Base-by-base conservation (phyloP, 2,113 vertebrate species). In the Alectura lathami region DNA sequence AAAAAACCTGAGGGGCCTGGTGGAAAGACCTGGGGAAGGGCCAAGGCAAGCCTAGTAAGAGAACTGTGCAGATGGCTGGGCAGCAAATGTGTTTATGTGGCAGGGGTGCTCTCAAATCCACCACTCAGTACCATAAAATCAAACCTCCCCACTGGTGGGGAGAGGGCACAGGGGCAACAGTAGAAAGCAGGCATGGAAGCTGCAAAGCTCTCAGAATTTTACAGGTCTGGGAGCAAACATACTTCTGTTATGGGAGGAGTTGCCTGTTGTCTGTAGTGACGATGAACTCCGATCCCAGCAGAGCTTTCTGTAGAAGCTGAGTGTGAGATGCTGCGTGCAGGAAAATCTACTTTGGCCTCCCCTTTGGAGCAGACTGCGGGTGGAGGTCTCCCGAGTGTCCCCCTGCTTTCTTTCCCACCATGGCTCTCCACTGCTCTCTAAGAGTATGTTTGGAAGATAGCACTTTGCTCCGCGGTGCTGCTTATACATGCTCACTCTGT, bases 401-500 rank as follows among this genome's bases (percentile, higher is more conserved):
- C 66, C 40, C 48, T 72, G 48, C 62, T 83, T 60, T 14, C 27
- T 74, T 74, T 81, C 66, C 59, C 51, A 53, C 56, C 69, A 3
- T 0, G 2, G 59, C 63, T 63, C 63, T 80, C 64, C 32, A 10
- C 29, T 2, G 1, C 47, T 81, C 66, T 91, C 60, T 29, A 48
- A 91, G 86, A 74, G 30, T 62, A 8, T 96, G 95, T 95, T 96
- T 96, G 89, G 89, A 86, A 90, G 90, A 93, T 22, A 86, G 53
- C 2, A 2, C 60, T 91, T 91, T 75, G 38, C 82, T 90, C 75
- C 45, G 43, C 73, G 68, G 64, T 0, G 0, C 85, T 95, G 93
- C 91, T 96, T 96, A 96, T 91, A 83, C 86, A 90, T 82, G 94
- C 57, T 96, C 66, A 18, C 90, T 86, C 92, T 62, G 48, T 93